Base-by-base conservation (phyloP, 2,113 vertebrate genomes). In the Ciconia maguari region DNA sequence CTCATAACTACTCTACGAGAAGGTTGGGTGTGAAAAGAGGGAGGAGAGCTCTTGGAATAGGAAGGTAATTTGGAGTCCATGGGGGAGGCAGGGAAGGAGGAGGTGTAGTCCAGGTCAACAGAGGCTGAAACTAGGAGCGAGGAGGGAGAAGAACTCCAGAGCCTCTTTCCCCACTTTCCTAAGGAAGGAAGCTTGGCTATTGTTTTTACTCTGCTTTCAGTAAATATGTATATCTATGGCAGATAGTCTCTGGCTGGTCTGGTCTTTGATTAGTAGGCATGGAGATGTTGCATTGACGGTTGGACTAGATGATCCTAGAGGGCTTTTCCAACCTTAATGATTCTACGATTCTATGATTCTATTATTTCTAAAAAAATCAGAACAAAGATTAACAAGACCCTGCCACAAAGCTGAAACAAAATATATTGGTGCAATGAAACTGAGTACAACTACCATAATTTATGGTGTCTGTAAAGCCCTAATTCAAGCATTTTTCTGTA, bases 81-180 rank as follows among this genome's bases (percentile, higher is more conserved):
- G 16, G 13, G 3, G 5, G 6, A 32, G 2, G 10, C 13, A 65
- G 19, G 51, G 42, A 75, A 38, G 30, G 26, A 82, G 11, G 5
- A 58, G 10, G 4, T 1, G 3, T 16, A 70, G 7, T 62, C n/a
- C 2, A 0, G 18, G 21, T 7, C 3, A 3, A 26, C 13, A 74
- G 32, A 69, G 11, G 16, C 26, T 76, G 83, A 83, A 75, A 65
- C 21, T 21, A 27, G 29, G 29, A 88, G 4, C 6, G 21, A 44
- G n/a, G 41, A 38, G 11, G 19, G 34, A 71, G 11, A n/a, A 83
- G 18, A 74, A 55, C 4, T 61, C 26, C 16, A 60, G 32, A 87
- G 13, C 3, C 5, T 20, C 15, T 74, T 74, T 78, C 6, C 16
- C 7, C 22, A 61, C 4, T 6, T 74, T 66, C 9, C 10, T 61